Base-by-base conservation (phyloP, 2,888 invertebrate species). In the Andrena marginata region DNA sequence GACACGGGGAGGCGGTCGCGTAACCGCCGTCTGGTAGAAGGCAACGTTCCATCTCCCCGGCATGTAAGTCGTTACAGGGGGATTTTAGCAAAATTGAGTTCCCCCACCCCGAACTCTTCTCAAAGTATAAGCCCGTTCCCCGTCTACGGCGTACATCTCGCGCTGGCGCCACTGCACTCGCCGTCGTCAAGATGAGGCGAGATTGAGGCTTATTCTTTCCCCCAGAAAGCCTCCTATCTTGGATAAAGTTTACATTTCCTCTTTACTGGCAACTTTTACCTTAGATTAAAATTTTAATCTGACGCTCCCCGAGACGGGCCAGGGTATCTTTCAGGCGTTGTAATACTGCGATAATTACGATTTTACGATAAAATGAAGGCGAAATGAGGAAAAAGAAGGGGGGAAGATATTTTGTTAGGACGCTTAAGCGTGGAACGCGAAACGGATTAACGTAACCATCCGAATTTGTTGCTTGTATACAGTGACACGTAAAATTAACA, bases 51-150 rank as follows among this genome's bases (percentile, higher is more conserved):
- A 69, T 74, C 67, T 29, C 7, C 48, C 56, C 48, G 62, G 31
- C 16, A 16, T 16, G 29, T 20, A 29, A 26, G 42, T 23, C 8
- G 60, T 13, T 59, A 71, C 65, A 68, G 67, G 80, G 77, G 88
- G 90, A 91, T 93, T 92, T 93, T 92, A 92, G 87, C 90, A 90
- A 92, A 92, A 93, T 93, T 93, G 92, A 92, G 89, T 91, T 91
- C 86, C 86, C 70, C 77, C 60, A 23, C 70, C 71, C 54, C 89
- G 81, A 83, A 72, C 77, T 75, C 85, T 48, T 62, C 56, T 48
- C 63, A 33, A 83, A 78, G 85, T 84, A 42, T 42, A 81, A 77
- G 80, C 80, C 31, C 68, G 10, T 13, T 35, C 6, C 49, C 51
- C 60, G 59, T 59, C 51, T 67, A 13, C 48, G 51, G 67, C 62